Percentiles rank a stretch among this genome's conserved stretches.
Conservation (phyloP, 2,797 vertebrate species). For the Dendrocincla tyrannina region DNA sequence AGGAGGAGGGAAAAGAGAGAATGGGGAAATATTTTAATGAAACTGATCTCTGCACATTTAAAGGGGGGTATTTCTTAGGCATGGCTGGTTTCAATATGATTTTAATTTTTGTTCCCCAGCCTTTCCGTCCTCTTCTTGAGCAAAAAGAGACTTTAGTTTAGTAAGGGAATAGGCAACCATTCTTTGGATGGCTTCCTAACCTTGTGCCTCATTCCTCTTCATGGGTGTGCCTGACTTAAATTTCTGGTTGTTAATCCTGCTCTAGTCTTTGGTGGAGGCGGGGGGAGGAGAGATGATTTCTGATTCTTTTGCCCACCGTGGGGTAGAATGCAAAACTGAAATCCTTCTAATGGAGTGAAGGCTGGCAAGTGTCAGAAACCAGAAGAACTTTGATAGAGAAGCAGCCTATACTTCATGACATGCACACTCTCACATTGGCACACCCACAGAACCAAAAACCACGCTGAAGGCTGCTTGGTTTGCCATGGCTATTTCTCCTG, state of each 20-base stretch:
- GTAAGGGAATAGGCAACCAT: slow-evolving; percentile 7
- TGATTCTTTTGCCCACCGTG: neutral
- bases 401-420: neutral
- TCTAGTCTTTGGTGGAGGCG: neutral
- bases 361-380: slow-evolving; percentile 32
- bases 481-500: neutral
- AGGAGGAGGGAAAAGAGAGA: slow-evolving; percentile 33
- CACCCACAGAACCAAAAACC: neutral
- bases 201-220: slow-evolving; percentile 53
- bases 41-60: slow-evolving; percentile 6
- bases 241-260: slow-evolving; percentile 46
- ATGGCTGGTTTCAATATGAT: slow-evolving; percentile 51
- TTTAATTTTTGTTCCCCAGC: slow-evolving; percentile 33
- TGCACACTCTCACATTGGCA: neutral
- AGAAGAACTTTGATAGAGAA: slow-evolving; percentile 14
- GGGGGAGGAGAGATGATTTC: neutral
- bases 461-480: neutral
- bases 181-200: slow-evolving; percentile 55
- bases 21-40: slow-evolving; percentile 60
- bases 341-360: neutral
- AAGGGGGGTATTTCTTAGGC: slow-evolving; percentile 25
- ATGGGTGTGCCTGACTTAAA: slow-evolving; percentile 46
- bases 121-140: slow-evolving; percentile 43
- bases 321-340: neutral
- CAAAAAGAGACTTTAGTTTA: slow-evolving; percentile 35